Conservation (phyloP, 2,888 invertebrate genomes). For the Arctia plantaginis region DNA sequence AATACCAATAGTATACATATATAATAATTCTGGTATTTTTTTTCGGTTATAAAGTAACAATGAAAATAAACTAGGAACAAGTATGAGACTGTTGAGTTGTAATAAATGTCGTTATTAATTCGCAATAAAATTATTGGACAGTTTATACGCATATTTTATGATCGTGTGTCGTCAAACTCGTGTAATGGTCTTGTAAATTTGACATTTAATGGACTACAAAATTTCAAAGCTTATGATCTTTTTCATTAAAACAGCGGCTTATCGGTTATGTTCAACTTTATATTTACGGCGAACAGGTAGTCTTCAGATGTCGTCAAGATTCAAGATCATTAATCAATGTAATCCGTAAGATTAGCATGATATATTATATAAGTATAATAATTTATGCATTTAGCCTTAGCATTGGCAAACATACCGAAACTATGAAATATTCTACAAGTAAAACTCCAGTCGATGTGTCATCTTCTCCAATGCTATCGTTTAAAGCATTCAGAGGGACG, state of each 20-base stretch:
- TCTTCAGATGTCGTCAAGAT: slow-evolving; percentile 38
- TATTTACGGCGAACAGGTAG: slow-evolving; percentile 36
- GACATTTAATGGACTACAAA: slow-evolving; percentile 66
- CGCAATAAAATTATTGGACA: slow-evolving; percentile 65
- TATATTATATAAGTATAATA: slow-evolving; percentile 28
- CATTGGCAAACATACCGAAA: slow-evolving; percentile 32
- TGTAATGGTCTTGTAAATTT: slow-evolving; percentile 70
- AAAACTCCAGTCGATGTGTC: slow-evolving; percentile 16
- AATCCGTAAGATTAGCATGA: slow-evolving; percentile 48
- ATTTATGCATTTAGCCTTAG: slow-evolving; percentile 44
- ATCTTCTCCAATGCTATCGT: slow-evolving; percentile 21
- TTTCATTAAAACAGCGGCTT: slow-evolving; percentile 57
- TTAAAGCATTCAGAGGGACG: slow-evolving; percentile 28
- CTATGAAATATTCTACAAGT: slow-evolving; percentile 22
- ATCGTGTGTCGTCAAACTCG: slow-evolving; percentile 60
- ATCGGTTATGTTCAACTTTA: slow-evolving; percentile 41
- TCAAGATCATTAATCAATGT: slow-evolving; percentile 52
- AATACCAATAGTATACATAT: slow-evolving; percentile 6
- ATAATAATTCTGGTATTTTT: slow-evolving; percentile 24
- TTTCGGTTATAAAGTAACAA: slow-evolving; percentile 29
- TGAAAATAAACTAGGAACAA: slow-evolving; percentile 47
- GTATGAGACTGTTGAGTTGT: slow-evolving; percentile 48
- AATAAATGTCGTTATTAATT: slow-evolving; percentile 69
- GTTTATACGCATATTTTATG: slow-evolving; percentile 67
- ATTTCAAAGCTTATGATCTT: slow-evolving; percentile 58